phyloP scores from a whole-genome alignment of 2,797 vertebrate genomes.

The Steatocranus sp. region DNA sequence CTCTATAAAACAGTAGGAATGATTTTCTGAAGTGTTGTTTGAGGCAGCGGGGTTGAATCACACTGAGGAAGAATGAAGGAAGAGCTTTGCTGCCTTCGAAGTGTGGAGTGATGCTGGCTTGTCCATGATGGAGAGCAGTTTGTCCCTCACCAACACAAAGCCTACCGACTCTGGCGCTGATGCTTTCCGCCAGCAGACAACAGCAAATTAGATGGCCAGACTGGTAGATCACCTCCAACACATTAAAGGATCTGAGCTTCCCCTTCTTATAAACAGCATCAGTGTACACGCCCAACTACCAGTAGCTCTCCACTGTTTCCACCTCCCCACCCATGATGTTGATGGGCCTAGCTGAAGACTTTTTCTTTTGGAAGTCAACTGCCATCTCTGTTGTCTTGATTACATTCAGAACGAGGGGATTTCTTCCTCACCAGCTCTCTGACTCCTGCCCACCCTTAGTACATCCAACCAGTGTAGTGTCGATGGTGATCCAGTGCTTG shows the following conservation, averaged over 20 bases:
- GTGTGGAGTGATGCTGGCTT: neutral
- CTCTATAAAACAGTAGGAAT: neutral
- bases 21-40: neutral
- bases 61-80: neutral
- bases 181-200: neutral
- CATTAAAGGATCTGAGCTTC: neutral
- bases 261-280: neutral
- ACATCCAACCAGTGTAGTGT: neutral
- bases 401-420: neutral
- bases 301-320: neutral
- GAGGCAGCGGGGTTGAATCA: fast-evolving
- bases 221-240: neutral
- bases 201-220: neutral
- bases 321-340: neutral
- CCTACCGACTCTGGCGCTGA: fast-evolving
- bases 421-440: neutral
- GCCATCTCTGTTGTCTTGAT: neutral
- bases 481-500: neutral
- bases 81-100: neutral
- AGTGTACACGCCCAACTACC: neutral
- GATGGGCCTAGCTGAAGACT: neutral
- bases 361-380: neutral
- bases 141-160: neutral
- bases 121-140: neutral
- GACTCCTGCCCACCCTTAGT: neutral